Evolutionary conservation across 1,140 invertebrate species (phyloP), one percentile per base, ranked within the genome.

Genomic region (Kradibia gibbosae): DNA sequence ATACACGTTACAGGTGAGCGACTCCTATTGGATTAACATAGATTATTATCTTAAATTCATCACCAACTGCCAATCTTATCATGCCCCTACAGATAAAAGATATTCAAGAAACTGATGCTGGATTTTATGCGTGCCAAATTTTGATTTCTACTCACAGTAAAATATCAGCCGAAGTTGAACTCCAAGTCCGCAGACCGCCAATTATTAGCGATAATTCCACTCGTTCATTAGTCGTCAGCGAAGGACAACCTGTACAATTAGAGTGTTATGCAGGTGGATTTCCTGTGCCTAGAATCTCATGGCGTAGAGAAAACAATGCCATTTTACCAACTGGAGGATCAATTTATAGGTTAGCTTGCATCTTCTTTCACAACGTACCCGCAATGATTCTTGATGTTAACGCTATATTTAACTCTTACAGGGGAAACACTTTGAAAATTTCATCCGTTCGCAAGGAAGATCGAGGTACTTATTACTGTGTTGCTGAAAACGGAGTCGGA

Each of bases 131-230:
- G 77, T 98, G 97, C 86, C 95, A 97, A 90, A 95, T 98, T 34
- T 89, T 97, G 10, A 95, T 97, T 76, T 94, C 95, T 0, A 88
- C 96, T 0, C 95, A 92, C 57, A 97, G 94, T 87, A 94, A 94
- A 88, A 94, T 98, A 13, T 94, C 94, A 0, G 97, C 96, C 11
- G 94, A 96, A 89, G 96, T 98, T 10, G 94, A 96, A 84, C 90
- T 98, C 0, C 94, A 95, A 86, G 97, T 98, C 1, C 92, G 96
- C 22, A 92, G 96, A 77, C 96, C 96, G 11, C 97, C 97, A 0
- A 94, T 98, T 82, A 98, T 98, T 83, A 97, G 96, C 13, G 97
- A 98, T 88, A 98, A 98, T 89, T 98, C 96, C 0, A 98, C 97
- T 0, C 92, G 97, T 83, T 96, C 96, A 8, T 87, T 97, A 4